Evolutionary conservation across 2,888 invertebrate species (phyloP).

Genomic region (Eilema caniola): DNA sequence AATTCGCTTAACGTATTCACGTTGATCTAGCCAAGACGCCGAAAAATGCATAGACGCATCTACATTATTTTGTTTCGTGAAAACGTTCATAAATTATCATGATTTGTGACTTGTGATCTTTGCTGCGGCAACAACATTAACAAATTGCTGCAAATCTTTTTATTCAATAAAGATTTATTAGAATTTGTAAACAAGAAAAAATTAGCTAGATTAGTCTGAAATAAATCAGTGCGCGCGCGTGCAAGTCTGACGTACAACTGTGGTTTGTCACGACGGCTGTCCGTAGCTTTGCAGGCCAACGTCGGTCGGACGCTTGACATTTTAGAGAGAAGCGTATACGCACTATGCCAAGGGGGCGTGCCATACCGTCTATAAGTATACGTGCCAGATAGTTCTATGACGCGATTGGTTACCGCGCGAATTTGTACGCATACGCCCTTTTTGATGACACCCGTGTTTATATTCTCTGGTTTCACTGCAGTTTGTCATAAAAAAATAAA

Average conservation of each 20-base stretch:
- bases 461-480: neutral
- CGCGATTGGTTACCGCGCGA: constrained; percentile 48
- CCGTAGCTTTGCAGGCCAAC: constrained; percentile 31
- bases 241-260: constrained; percentile 24
- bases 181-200: constrained; percentile 38
- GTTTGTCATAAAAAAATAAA: neutral
- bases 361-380: constrained; percentile 44
- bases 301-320: constrained; percentile 49
- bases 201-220: constrained; percentile 40
- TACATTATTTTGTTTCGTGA: constrained; percentile 9
- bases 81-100: constrained; percentile 27
- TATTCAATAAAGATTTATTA: constrained; percentile 31
- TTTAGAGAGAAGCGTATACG: constrained; percentile 55
- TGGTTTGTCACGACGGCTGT: constrained; percentile 25
- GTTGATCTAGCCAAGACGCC: constrained; percentile 15
- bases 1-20: constrained; percentile 4
- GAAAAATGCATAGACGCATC: constrained; percentile 17
- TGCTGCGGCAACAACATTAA: constrained; percentile 17
- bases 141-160: constrained; percentile 30
- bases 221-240: constrained; percentile 46
- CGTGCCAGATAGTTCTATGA: constrained; percentile 34
- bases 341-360: constrained; percentile 61
- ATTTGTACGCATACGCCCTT: constrained; percentile 55
- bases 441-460: constrained; percentile 26
- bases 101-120: constrained; percentile 24